Evolutionary conservation across 2,113 vertebrate species (phyloP).

Genomic region (Pyrgilauda ruficollis): DNA sequence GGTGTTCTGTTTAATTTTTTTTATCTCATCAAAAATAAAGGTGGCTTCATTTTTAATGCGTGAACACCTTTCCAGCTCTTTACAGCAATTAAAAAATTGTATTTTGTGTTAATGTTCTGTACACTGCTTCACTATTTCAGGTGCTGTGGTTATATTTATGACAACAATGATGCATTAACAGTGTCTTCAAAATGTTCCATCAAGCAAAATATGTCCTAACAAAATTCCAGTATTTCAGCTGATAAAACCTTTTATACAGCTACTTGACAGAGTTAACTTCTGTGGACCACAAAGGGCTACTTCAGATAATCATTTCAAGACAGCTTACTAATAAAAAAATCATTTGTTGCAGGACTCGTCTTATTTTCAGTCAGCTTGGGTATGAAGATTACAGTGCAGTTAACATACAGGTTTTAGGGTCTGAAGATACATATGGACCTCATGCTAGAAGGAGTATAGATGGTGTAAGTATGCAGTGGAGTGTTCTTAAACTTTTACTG

Average conservation of each 20-base stretch:
- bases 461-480: slow-evolving; percentile 63
- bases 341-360: slow-evolving; percentile 72
- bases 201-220: not conserved
- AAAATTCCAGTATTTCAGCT: not conserved
- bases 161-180: not conserved
- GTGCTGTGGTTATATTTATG: not conserved
- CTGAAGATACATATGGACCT: slow-evolving; percentile 84
- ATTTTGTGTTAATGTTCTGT: not conserved
- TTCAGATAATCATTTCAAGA: not conserved
- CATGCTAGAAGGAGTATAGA: slow-evolving; percentile 71
- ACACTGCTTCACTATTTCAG: not conserved
- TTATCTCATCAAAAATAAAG: not conserved
- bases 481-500: slow-evolving; percentile 49
- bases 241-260: not conserved
- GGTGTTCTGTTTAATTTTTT: not conserved
- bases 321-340: slow-evolving; percentile 27
- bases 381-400: slow-evolving; percentile 82
- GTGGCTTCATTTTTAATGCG: not conserved
- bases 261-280: not conserved
- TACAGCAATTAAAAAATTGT: not conserved
- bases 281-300: not conserved
- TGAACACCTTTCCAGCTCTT: not conserved
- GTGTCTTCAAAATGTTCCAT: not conserved
- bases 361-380: slow-evolving; percentile 79
- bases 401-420: slow-evolving; percentile 84